phyloP scores from a whole-genome alignment of 1,140 invertebrate species.

The Aphelenchoides besseyi region DNA sequence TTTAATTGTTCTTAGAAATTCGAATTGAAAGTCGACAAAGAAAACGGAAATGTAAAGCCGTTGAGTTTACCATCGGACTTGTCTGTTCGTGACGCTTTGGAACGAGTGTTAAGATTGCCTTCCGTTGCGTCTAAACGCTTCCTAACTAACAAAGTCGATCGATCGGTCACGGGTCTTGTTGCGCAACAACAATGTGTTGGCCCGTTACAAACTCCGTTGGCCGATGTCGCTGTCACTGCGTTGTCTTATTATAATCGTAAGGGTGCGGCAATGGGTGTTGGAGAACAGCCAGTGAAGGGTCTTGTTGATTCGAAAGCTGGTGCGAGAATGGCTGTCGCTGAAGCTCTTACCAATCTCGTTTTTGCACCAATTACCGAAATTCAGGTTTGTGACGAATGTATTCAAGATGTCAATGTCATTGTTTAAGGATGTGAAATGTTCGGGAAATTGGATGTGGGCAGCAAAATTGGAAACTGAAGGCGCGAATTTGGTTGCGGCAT shows the following conservation, averaged over 20 bases:
- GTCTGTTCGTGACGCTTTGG: background rate
- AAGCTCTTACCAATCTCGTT: slow-evolving; percentile 89
- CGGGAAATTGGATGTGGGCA: slow-evolving; percentile 99
- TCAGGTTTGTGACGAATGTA: slow-evolving; percentile 51
- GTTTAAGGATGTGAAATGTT: slow-evolving; percentile 82
- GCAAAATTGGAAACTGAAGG: slow-evolving; percentile 89
- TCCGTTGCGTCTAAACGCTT: slow-evolving; percentile 90
- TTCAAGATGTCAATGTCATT: slow-evolving; percentile 5
- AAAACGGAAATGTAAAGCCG: slow-evolving; percentile 18
- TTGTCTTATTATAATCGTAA: slow-evolving; percentile 71
- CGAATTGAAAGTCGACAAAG: slow-evolving; percentile 63
- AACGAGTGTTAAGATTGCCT: slow-evolving; percentile 77
- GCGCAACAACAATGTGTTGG: slow-evolving; percentile 97
- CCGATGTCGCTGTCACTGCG: slow-evolving; percentile 88
- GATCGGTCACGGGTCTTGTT: slow-evolving; percentile 89
- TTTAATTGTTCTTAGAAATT: slow-evolving; percentile 64
- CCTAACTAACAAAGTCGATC: slow-evolving; percentile 85
- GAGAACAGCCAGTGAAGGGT: slow-evolving; percentile 92
- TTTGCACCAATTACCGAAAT: slow-evolving; percentile 81
- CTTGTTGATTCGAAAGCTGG: slow-evolving; percentile 77
- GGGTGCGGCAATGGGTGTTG: slow-evolving; percentile 87
- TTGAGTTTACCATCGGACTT: slow-evolving; percentile 1
- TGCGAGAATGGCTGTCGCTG: slow-evolving; percentile 85
- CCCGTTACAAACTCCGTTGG: slow-evolving; percentile 85
- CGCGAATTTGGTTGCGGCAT: slow-evolving; percentile 78